These are phyloP conservation scores for Pangasianodon hypophthalmus DNA, from an alignment of 2,113 vertebrate genomes.

Conservation along the genomic window DNA sequence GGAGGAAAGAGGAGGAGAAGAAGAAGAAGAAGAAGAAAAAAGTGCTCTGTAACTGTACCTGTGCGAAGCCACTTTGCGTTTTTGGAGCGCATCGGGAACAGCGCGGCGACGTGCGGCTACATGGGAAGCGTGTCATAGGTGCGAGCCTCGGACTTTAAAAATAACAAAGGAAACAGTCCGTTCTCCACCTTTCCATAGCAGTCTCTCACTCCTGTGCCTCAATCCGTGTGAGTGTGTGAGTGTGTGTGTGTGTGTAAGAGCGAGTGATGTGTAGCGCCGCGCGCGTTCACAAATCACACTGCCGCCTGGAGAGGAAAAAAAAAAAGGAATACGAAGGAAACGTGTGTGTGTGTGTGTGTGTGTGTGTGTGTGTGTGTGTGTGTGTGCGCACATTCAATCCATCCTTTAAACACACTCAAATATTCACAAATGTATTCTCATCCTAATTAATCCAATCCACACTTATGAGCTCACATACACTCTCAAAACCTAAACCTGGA, in stretches of 20 bases:
- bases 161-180: conserved; percentile 78
- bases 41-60: conserved; percentile 75
- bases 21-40: conserved; percentile 45
- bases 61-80: conserved; percentile 67
- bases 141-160: conserved; percentile 72
- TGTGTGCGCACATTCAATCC: conserved; percentile 2
- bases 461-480: not conserved
- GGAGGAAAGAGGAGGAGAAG: not conserved
- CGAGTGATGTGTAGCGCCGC: conserved; percentile 75
- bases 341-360: conserved; percentile 14
- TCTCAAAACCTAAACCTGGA: not conserved
- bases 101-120: conserved; percentile 58
- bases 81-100: conserved; percentile 65
- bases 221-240: conserved; percentile 50
- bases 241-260: conserved; percentile 49
- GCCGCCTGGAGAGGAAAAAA: conserved; percentile 49
- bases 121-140: conserved; percentile 66
- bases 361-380: conserved; percentile 9
- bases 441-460: not conserved
- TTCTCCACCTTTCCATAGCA: conserved; percentile 76
- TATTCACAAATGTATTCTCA: not conserved
- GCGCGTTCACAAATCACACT: conserved; percentile 69
- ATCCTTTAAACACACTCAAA: not conserved
- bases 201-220: conserved; percentile 68
- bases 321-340: conserved; percentile 24